Evolutionary conservation across 2,797 vertebrate species (phyloP), one percentile per base, ranked within the genome.

Genomic region (Hipposideros larvatus): DNA sequence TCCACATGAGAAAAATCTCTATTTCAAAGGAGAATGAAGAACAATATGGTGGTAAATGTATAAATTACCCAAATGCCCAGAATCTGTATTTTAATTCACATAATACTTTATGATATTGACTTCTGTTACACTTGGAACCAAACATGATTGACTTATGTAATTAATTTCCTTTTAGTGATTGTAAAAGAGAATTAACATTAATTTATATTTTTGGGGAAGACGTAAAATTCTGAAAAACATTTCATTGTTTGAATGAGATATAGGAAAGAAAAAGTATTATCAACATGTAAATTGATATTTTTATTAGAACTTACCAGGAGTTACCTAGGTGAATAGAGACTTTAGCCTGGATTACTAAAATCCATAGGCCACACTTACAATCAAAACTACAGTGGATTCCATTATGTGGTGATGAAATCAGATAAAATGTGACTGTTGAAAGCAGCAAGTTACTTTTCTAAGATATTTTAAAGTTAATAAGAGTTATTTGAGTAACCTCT

Each of bases 401-500:
- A 28, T 66, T 31, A 70, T 65, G 51, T 48, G 11, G 85, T 85
- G 43, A 73, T 71, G 19, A 65, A 73, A 41, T 85, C 48, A 70
- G 37, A 84, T 70, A 91, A 93, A 80, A 74, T 11, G 0, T 63
- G 46, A 92, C 70, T 84, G 34, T 87, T 71, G 22, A 91, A 85
- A 91, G 46, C 4, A 86, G 48, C 37, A 95, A 92, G 19, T 46
- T 87, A 16, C 5, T 94, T 90, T 93, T 46, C 86, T 82, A 63
- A 68, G 59, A 31, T 66, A 66, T 78, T 91, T 96, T 83, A 59
- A 74, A 90, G 19, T 70, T 79, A 84, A 68, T 75, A 37, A 46
- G 34, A 71, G 14, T 87, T 85, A 84, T 65, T 75, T 90, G 77
- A 95, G 75, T 73, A 71, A 91, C 59, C 93, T 88, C 15, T 89